Conservation (phyloP, 2,888 invertebrate genomes). For the Pocota personata region DNA sequence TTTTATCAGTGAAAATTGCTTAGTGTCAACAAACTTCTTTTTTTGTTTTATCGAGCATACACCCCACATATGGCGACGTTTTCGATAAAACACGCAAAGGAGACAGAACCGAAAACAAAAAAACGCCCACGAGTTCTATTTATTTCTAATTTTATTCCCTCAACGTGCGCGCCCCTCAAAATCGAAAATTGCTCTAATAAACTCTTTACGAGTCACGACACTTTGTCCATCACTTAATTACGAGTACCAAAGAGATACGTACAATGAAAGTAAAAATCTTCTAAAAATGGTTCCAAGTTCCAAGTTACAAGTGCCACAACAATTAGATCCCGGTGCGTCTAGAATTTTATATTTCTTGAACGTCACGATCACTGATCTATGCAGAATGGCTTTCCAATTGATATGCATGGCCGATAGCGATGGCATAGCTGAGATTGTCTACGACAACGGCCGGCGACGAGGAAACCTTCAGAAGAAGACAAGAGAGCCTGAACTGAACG, state of each 20-base stretch:
- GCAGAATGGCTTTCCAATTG: slow-evolving; percentile 49
- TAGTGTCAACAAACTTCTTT: slow-evolving; percentile 14
- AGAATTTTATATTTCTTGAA: slow-evolving; percentile 22
- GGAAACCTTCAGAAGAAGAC: slow-evolving; percentile 33
- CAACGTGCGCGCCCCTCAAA: not conserved
- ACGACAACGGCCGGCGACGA: slow-evolving; percentile 19
- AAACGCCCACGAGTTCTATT: slow-evolving; percentile 26
- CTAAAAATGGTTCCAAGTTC: slow-evolving; percentile 13
- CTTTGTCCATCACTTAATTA: not conserved
- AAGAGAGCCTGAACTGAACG: not conserved
- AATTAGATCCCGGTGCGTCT: not conserved
- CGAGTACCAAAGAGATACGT: not conserved
- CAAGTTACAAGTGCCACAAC: too few species aligned
- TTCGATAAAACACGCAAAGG: not conserved
- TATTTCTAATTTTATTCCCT: not conserved
- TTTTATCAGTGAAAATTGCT: slow-evolving; percentile 42
- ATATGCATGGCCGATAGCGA: slow-evolving; percentile 51
- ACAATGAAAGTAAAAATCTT: slow-evolving; percentile 25
- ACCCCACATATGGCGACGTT: slow-evolving; percentile 10
- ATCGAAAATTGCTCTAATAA: slow-evolving; percentile 12
- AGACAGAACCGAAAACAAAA: not conserved
- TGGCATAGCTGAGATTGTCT: slow-evolving; percentile 10
- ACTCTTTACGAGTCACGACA: slow-evolving; percentile 22
- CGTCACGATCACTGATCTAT: slow-evolving; percentile 48
- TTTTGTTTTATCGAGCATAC: slow-evolving; percentile 5